Evolutionary conservation across 1,140 invertebrate species (phyloP).

Genomic region (Pteromalus puparum): DNA sequence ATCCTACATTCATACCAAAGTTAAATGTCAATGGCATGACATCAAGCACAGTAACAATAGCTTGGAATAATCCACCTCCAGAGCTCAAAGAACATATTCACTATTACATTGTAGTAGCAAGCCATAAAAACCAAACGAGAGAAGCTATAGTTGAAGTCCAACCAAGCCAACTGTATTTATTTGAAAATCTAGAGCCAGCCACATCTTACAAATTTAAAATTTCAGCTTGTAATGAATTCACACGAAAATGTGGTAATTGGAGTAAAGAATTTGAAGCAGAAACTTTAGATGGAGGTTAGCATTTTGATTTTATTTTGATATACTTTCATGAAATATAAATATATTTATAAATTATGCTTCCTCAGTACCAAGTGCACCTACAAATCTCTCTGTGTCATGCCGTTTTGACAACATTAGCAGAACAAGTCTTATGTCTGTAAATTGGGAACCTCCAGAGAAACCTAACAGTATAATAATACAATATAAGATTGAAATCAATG

Average conservation of each 20-base stretch:
- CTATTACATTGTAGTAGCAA: constrained; percentile 84
- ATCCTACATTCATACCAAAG: constrained; percentile 86
- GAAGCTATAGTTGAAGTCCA: constrained; percentile 80
- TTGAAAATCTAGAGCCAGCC: constrained; percentile 84
- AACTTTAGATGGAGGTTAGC: constrained; percentile 84
- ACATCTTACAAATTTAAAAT: constrained; percentile 87
- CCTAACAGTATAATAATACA: constrained; percentile 86
- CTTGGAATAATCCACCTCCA: constrained; percentile 82
- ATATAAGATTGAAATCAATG: constrained; percentile 81
- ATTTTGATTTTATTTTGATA: constrained; percentile 12
- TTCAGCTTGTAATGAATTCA: constrained; percentile 86
- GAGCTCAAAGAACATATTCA: constrained; percentile 83
- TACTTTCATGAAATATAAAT: constrained; percentile 30
- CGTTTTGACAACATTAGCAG: constrained; percentile 80
- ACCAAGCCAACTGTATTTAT: constrained; percentile 83
- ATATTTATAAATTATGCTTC: constrained; percentile 47
- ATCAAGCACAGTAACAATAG: constrained; percentile 85
- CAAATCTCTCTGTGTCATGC: constrained; percentile 81
- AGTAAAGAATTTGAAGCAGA: constrained; percentile 85
- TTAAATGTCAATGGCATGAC: constrained; percentile 86
- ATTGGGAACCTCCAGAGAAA: constrained; percentile 82
- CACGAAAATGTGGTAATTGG: constrained; percentile 83
- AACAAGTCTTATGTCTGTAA: constrained; percentile 80
- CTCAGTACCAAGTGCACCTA: constrained; percentile 77
- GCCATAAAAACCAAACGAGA: constrained; percentile 76